Conservation (phyloP, 2,113 vertebrate genomes). For the Bubo bubo region DNA sequence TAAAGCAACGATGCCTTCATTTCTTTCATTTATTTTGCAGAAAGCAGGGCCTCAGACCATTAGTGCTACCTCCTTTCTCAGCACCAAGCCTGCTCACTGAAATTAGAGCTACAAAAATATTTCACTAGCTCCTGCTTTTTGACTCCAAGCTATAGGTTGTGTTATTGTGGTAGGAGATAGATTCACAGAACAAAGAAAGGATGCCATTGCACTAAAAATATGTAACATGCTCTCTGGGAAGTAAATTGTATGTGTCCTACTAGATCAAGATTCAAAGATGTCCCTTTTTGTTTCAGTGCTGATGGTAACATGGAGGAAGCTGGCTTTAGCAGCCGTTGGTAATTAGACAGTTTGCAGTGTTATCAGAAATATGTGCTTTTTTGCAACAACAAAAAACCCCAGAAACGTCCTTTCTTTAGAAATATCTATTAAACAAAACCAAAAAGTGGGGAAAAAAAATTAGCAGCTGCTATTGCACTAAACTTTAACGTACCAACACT, state of each 20-base stretch:
- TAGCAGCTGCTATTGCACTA: slow-evolving; percentile 45
- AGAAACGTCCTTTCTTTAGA: slow-evolving; percentile 32
- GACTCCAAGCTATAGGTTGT: background rate
- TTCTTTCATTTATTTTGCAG: background rate
- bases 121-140: background rate
- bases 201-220: background rate
- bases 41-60: background rate
- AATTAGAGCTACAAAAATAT: background rate
- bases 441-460: slow-evolving; percentile 25
- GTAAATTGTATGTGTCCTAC: background rate
- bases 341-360: slow-evolving; percentile 18
- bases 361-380: background rate
- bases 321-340: background rate
- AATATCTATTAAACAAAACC: slow-evolving; percentile 52
- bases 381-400: background rate
- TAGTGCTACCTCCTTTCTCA: background rate
- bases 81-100: background rate
- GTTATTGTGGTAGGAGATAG: background rate
- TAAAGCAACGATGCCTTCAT: background rate
- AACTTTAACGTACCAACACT: slow-evolving; percentile 53
- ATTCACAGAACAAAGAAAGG: background rate
- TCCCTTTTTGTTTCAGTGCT: slow-evolving; percentile 10
- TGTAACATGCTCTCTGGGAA: background rate
- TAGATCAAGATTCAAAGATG: background rate
- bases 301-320: background rate